A percentile compares a stretch with the other conserved stretches of the same genome.
phyloP scores from a whole-genome alignment of 2,797 vertebrate genomes.

The Graptemys geographica region DNA sequence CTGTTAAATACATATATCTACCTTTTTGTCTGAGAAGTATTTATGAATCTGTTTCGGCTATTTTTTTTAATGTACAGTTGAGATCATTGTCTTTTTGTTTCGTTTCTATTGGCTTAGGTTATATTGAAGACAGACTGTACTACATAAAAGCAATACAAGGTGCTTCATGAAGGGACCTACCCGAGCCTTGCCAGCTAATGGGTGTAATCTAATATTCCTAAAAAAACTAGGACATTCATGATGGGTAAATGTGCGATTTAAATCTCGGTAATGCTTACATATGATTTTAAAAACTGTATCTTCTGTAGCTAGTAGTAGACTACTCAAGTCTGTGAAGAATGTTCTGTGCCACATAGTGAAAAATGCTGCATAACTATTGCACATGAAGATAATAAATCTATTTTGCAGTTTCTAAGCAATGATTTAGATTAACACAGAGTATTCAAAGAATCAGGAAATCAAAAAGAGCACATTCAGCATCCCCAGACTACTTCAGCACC shows the following conservation, averaged over 20 bases:
- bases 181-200: neutral
- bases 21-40: conserved; percentile 1
- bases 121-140: conserved; percentile 20
- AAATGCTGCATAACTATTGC: neutral
- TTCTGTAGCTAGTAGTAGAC: conserved; percentile 12
- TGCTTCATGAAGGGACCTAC: conserved; percentile 2
- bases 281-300: neutral
- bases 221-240: conserved; percentile 9
- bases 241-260: neutral
- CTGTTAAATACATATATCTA: conserved; percentile 10
- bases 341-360: neutral
- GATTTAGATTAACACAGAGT: neutral
- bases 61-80: conserved; percentile 25
- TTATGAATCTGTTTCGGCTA: conserved; percentile 17
- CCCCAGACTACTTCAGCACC: neutral
- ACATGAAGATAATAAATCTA: neutral
- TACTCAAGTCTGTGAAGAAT: neutral
- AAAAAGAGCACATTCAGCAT: neutral
- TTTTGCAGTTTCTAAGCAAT: neutral
- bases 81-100: conserved; percentile 39
- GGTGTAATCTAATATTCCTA: neutral
- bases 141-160: conserved; percentile 31
- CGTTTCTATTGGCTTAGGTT: conserved; percentile 28
- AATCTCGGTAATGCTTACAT: neutral
- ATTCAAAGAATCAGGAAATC: neutral